Evolutionary conservation across 1,140 invertebrate genomes (phyloP).

Genomic region (Trichomalopsis sarcophagae): DNA sequence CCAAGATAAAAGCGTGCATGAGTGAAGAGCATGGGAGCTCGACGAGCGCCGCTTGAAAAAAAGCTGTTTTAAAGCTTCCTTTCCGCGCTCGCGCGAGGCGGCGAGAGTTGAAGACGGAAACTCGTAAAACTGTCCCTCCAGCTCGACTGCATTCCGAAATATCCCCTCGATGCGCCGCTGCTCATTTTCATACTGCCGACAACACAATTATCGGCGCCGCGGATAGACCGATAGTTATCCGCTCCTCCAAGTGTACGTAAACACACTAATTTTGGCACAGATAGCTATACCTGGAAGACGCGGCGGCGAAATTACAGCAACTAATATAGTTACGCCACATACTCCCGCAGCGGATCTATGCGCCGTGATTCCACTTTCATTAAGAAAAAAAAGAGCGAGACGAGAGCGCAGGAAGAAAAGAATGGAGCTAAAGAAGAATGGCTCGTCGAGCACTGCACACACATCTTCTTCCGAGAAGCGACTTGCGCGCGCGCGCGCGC

Average conservation of each 20-base stretch:
- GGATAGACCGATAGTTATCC: background rate
- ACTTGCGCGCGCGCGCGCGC: background rate
- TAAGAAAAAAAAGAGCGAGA: constrained; percentile 19
- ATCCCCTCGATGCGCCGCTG: background rate
- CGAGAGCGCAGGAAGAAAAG: background rate
- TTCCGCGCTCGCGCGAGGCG: too few species aligned
- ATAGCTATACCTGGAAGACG: too few species aligned
- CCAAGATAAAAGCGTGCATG: background rate
- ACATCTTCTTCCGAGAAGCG: constrained; percentile 28
- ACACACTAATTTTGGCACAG: background rate
- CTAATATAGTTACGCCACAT: background rate
- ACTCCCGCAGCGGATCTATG: constrained; percentile 33
- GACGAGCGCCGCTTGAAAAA: background rate
- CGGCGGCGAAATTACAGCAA: background rate
- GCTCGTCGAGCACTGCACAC: background rate
- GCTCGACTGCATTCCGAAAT: background rate
- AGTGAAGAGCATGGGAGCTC: too few species aligned
- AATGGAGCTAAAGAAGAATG: background rate
- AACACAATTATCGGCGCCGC: background rate
- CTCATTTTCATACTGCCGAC: background rate
- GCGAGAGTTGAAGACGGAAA: background rate
- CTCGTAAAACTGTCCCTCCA: background rate
- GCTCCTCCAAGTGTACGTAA: too few species aligned
- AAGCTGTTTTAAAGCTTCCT: constrained; percentile 6
- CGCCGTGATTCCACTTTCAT: constrained; percentile 46